These are phyloP conservation scores for Lamellibrachia satsuma DNA, from an alignment of 2,888 invertebrate species.

Conservation along the genomic window DNA sequence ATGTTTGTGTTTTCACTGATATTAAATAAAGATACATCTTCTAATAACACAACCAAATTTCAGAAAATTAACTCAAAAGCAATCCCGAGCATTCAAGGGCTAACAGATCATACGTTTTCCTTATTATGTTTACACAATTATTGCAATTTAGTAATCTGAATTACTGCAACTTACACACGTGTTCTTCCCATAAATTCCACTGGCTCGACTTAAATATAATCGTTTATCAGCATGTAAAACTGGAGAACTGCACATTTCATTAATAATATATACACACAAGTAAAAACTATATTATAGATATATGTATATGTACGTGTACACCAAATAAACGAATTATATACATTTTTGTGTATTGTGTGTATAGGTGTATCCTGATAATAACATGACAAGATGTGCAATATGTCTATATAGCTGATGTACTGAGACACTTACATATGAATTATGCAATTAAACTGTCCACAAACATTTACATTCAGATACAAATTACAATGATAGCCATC, in stretches of 20 bases:
- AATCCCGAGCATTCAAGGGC: no score
- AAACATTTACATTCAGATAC: not conserved
- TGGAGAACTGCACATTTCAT: conserved; percentile 19
- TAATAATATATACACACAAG: conserved; percentile 20
- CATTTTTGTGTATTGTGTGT: not conserved
- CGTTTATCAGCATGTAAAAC: conserved; percentile 9
- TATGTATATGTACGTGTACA: not conserved
- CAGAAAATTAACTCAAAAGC: not conserved
- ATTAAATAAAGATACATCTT: not conserved
- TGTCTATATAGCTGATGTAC: conserved; percentile 20
- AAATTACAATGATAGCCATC: not conserved
- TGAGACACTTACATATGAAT: not conserved
- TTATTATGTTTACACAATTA: no score
- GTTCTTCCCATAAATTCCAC: no score
- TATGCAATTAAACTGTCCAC: conserved; percentile 19
- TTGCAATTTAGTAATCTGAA: no score
- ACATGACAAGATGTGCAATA: not conserved
- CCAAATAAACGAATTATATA: conserved; percentile 24
- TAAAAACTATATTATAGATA: not conserved
- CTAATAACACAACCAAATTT: not conserved
- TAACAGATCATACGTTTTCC: no score
- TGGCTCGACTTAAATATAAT: not conserved
- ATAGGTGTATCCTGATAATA: not conserved
- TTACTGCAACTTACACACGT: no score
- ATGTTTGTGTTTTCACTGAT: conserved; percentile 19